Base-by-base conservation (phyloP, 1,140 invertebrate species). In the Adelges cooleyi region DNA sequence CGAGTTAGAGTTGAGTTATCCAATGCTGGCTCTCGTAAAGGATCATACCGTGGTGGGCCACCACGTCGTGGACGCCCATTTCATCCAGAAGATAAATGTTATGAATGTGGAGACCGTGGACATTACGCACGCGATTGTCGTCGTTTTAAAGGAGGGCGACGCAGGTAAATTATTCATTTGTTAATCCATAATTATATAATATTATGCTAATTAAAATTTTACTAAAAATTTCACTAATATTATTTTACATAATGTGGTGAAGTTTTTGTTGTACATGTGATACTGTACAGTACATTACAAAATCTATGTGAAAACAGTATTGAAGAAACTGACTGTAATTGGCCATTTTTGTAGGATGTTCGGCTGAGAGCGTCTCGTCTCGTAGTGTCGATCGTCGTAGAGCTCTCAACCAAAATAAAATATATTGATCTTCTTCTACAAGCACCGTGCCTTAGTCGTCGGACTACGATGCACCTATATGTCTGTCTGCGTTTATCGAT, bases 1-100 rank as follows among this genome's bases (percentile, higher is more conserved):
- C 77, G 91, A 42, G 90, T 91, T n/a, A 81, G 92, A 52, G 92
- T 96, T 1, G 93, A 97, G 76, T 80, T 90, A 74, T 95, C 91
- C n/a, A 62, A 62, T 0, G 93, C 89, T 73, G 91, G 91, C 5
- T 89, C 85, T 77, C 68, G 76, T 29, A 80, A 83, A 54, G 81
- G 86, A 40, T 80, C 83, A 65, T 80, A 81, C 27, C 80, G 85
- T 1, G 77, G 80, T n/a, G 75, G 71, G 20, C 76, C 77, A 0
- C 76, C 78, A 2, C 75, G 80, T 22, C 73, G 81, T 50, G 79
- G 81, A 20, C 76, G 83, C 65, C 77, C 84, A 3, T 90, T 88
- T 71, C 82, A 88, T 71, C 86, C 87, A 1, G 86, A 90, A 71
- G 89, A 92, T 75, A 82, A 86, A 59, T 95, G 92, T 75, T 95